phyloP scores from a whole-genome alignment of 2,888 invertebrate genomes.

The Phalera bucephala region DNA sequence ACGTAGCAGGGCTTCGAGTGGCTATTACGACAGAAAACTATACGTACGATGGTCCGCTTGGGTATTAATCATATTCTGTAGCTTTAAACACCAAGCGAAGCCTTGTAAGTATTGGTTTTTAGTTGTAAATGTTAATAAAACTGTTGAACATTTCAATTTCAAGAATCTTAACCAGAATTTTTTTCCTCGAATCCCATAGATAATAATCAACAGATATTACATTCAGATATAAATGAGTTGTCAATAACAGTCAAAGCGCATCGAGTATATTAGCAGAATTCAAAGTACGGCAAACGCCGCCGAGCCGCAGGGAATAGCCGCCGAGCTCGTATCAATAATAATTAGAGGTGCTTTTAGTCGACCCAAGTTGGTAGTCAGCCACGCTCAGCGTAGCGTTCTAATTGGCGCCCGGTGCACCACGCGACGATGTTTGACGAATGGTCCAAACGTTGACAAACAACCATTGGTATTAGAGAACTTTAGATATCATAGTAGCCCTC shows the following conservation, averaged over 20 bases:
- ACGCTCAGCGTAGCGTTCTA: conserved; percentile 39
- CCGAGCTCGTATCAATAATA: conserved; percentile 42
- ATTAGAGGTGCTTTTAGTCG: conserved; percentile 45
- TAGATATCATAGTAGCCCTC: conserved; percentile 19
- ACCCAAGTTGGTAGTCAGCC: conserved; percentile 39
- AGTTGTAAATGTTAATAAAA: too few relatives aligned
- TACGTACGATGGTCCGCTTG: too few relatives aligned
- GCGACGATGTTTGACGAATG: conserved; percentile 37
- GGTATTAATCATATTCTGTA: too few relatives aligned
- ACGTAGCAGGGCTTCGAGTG: too few relatives aligned
- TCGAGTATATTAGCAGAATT: conserved; percentile 19
- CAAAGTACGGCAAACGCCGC: conserved; percentile 25
- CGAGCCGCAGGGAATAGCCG: conserved; percentile 27
- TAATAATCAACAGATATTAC: too few relatives aligned
- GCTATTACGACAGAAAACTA: too few relatives aligned
- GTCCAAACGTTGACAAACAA: conserved; percentile 38
- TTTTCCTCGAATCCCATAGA: too few relatives aligned
- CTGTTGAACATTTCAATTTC: too few relatives aligned
- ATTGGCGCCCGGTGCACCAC: conserved; percentile 31
- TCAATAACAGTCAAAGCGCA: not conserved
- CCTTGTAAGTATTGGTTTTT: too few relatives aligned
- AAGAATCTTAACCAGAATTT: too few relatives aligned
- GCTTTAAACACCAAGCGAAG: too few relatives aligned
- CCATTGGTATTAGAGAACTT: conserved; percentile 23
- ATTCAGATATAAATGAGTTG: too few relatives aligned